These are phyloP conservation scores for Periplaneta americana DNA, from an alignment of 1,140 invertebrate genomes.

Conservation along the genomic window DNA sequence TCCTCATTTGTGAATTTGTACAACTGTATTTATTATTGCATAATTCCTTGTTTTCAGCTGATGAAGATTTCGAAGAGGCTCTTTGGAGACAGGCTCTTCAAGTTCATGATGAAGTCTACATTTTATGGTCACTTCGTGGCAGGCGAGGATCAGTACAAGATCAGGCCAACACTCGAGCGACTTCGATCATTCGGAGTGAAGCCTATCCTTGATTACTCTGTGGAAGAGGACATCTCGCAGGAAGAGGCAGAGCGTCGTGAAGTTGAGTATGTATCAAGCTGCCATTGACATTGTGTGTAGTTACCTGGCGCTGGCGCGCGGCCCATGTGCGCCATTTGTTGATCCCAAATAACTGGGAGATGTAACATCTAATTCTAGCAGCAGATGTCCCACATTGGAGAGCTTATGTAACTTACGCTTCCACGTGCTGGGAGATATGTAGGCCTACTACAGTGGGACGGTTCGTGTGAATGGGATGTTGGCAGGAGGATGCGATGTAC, in stretches of 20 bases:
- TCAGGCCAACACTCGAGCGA: conserved; percentile 76
- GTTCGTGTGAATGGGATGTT: no score
- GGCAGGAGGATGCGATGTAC: no score
- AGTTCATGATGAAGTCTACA: conserved; percentile 83
- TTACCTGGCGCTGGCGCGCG: no score
- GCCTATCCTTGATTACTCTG: conserved; percentile 97
- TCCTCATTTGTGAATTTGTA: no score
- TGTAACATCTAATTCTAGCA: no score
- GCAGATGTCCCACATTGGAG: no score
- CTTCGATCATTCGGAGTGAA: conserved; percentile 94
- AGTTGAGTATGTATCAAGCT: conserved; percentile 67
- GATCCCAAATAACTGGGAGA: not conserved
- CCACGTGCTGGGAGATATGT: no score
- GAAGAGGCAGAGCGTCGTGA: conserved; percentile 85
- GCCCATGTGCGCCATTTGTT: not conserved
- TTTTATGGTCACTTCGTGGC: conserved; percentile 99
- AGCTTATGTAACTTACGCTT: no score
- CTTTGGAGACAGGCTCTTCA: conserved; percentile 84
- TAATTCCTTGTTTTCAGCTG: conserved; percentile 62
- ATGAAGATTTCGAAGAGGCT: conserved; percentile 77
- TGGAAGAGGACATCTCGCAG: conserved; percentile 93
- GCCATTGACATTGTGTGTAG: no score
- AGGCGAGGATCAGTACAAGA: conserved; percentile 84
- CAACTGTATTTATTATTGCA: not conserved
- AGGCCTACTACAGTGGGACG: no score